A percentile compares a stretch with the other conserved stretches of the same genome.
These are phyloP conservation scores for Acromyrmex echinatior DNA, from an alignment of 1,140 invertebrate genomes.

Conservation along the genomic window DNA sequence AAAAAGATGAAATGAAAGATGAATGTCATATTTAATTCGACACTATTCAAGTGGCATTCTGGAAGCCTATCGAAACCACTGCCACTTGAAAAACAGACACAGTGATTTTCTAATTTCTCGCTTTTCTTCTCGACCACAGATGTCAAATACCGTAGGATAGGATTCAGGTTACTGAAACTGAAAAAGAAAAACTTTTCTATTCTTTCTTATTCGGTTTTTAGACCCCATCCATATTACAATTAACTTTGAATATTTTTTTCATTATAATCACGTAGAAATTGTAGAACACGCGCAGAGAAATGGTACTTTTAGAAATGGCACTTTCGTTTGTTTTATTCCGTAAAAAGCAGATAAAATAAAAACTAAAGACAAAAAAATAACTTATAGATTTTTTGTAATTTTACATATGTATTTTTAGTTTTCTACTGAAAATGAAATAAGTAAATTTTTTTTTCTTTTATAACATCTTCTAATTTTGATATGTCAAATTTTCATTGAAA, in stretches of 20 bases:
- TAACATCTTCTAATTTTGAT: background rate
- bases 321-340: no score
- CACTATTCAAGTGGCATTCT: constrained; percentile 45
- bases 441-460: background rate
- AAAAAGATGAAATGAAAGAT: background rate
- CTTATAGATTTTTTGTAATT: background rate
- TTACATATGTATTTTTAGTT: background rate
- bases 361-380: background rate
- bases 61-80: constrained; percentile 18
- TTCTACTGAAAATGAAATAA: background rate
- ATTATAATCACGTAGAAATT: constrained; percentile 51
- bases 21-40: constrained; percentile 3
- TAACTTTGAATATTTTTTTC: constrained; percentile 33
- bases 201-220: background rate
- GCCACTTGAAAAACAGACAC: constrained; percentile 45
- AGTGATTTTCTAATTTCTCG: constrained; percentile 57
- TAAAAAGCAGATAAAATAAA: background rate
- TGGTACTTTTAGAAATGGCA: background rate
- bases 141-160: constrained; percentile 39
- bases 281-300: background rate
- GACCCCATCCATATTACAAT: background rate
- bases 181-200: background rate
- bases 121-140: constrained; percentile 52
- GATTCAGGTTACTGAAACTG: constrained; percentile 57
- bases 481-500: background rate